Evolutionary conservation across 2,888 invertebrate genomes (phyloP).

Genomic region (Lithodes maja): DNA sequence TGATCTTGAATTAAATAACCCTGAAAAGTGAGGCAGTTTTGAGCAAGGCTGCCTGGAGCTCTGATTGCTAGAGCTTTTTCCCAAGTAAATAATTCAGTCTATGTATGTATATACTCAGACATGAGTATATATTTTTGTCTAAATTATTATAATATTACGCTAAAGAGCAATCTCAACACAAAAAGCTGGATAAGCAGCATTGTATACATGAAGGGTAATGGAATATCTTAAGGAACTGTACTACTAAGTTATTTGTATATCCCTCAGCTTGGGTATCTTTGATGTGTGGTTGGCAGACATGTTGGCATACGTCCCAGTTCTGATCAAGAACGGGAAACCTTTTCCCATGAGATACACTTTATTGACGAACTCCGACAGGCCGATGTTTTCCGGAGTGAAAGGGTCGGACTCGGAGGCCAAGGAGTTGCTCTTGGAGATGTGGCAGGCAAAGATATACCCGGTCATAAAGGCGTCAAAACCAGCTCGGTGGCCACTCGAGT

Average conservation of each 20-base stretch:
- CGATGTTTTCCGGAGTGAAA: slow-evolving; percentile 71
- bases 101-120: too few relatives aligned
- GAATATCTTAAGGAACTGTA: too few relatives aligned
- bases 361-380: slow-evolving; percentile 72
- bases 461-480: slow-evolving; percentile 77
- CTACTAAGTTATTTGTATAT: neutral
- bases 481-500: slow-evolving; percentile 74
- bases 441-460: slow-evolving; percentile 74
- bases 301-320: slow-evolving; percentile 74
- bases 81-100: too few relatives aligned
- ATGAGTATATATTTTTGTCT: too few relatives aligned
- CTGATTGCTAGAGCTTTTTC: too few relatives aligned
- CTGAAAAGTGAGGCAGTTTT: too few relatives aligned
- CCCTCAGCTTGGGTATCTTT: slow-evolving; percentile 58
- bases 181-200: too few relatives aligned
- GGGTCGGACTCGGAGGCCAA: slow-evolving; percentile 11
- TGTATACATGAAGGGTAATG: too few relatives aligned
- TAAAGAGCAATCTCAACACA: too few relatives aligned
- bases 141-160: too few relatives aligned
- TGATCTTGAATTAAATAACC: too few relatives aligned
- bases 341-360: slow-evolving; percentile 75
- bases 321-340: slow-evolving; percentile 74
- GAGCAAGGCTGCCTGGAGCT: too few relatives aligned
- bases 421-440: slow-evolving; percentile 49
- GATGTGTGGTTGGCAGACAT: slow-evolving; percentile 71